Evolutionary conservation across 2,113 vertebrate species (phyloP).

Genomic region (Ellobius talpinus): DNA sequence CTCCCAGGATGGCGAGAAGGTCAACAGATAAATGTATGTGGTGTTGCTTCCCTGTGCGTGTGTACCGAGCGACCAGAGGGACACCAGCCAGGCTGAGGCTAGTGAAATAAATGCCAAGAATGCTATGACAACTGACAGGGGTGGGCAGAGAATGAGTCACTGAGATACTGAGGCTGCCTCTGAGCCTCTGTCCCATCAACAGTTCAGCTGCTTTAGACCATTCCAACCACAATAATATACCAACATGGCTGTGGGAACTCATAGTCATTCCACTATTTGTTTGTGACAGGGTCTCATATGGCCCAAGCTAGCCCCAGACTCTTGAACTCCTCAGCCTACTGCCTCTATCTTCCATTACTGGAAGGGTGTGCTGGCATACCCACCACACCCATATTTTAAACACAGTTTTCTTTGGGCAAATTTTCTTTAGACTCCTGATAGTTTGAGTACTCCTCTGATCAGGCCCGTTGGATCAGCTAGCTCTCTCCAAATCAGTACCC

Average conservation of each 20-base stretch:
- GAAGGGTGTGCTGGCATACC: neutral
- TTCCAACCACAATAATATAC: neutral
- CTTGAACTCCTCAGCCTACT: neutral
- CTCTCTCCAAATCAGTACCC: neutral
- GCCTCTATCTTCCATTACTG: neutral
- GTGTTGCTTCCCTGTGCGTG: neutral
- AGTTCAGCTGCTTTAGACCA: neutral
- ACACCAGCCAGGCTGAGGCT: neutral
- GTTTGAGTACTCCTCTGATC: neutral
- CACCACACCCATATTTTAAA: neutral
- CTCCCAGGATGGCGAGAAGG: neutral
- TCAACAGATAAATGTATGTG: neutral
- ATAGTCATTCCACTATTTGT: neutral
- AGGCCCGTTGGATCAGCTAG: neutral
- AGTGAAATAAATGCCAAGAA: neutral
- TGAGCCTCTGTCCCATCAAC: neutral
- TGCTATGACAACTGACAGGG: neutral
- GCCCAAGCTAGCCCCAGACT: neutral
- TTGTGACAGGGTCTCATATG: neutral
- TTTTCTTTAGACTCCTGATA: conserved; percentile 4
- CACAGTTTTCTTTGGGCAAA: neutral
- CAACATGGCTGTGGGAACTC: neutral
- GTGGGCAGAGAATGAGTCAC: neutral
- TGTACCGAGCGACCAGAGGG: neutral
- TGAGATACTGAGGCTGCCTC: neutral